phyloP scores from a whole-genome alignment of 2,888 invertebrate genomes.

The Macrophya annulata region DNA sequence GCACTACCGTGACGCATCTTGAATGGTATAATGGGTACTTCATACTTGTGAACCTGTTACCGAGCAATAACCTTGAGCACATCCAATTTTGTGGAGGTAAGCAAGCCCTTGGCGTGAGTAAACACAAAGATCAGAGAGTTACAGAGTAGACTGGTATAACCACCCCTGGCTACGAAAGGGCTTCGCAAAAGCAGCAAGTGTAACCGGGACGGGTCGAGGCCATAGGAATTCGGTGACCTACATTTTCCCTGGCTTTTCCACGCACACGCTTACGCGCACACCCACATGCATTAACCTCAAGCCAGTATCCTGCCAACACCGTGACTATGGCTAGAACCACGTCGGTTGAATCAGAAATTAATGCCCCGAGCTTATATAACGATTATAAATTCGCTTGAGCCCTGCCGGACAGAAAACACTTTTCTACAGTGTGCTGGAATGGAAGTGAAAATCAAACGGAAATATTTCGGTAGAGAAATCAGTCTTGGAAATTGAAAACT shows the following conservation, averaged over 20 bases:
- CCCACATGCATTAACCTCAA: background rate
- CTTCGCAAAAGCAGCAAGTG: constrained; percentile 1
- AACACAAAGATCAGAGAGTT: constrained; percentile 22
- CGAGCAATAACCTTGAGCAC: constrained; percentile 22
- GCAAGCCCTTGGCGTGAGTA: constrained; percentile 21
- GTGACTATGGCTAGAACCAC: constrained; percentile 27
- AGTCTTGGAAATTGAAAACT: background rate
- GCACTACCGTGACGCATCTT: background rate
- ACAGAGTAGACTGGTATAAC: background rate
- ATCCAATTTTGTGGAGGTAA: constrained; percentile 19
- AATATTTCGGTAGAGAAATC: background rate
- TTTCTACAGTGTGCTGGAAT: background rate
- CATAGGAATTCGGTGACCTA: constrained; percentile 40
- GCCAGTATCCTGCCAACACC: constrained; percentile 33
- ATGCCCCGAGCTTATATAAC: constrained; percentile 11
- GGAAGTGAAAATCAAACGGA: background rate
- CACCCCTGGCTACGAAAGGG: constrained; percentile 19
- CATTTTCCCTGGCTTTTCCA: constrained; percentile 41
- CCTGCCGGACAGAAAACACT: background rate
- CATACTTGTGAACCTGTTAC: background rate
- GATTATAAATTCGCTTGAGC: constrained; percentile 8
- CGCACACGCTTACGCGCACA: background rate
- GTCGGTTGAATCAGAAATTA: constrained; percentile 25
- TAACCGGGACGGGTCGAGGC: constrained; percentile 40
- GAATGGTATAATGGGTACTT: background rate